Evolutionary conservation across 1,140 invertebrate species (phyloP), one percentile per base, ranked within the genome.

Genomic region (Drosophila pachea): DNA sequence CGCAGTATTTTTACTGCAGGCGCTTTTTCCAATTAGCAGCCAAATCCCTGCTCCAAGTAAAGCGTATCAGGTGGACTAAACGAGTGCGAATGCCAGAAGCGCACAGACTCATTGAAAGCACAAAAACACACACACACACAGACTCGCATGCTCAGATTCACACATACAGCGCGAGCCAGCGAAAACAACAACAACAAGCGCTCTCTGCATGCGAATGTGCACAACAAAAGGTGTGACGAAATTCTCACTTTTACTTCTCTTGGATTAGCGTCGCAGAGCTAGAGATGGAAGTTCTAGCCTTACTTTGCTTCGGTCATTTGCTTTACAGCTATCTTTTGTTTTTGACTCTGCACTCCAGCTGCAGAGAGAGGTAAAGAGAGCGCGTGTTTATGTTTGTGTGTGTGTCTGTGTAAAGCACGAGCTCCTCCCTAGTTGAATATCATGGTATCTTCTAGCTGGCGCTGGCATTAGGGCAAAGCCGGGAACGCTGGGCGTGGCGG

Each of bases 21-120:
- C 61, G 22, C 66, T 60, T 67, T 67, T 61, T 62, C 43, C 64
- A 72, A 68, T 72, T 72, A 68, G 58, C 52, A 42, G 43, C 36
- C 48, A 35, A 47, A 72, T 22, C 22, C 22, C 22, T 22, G 22
- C 22, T 22, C 22, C 22, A 22, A 22, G 22, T 22, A 22, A 22
- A 3, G 22, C 22, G 22, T 22, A 22, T 22, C 22, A 22, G 22
- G 22, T 22, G 22, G 22, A 22, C 22, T 22, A 3, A 22, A 22
- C 22, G 22, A 22, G 22, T 22, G 22, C 22, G 22, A 22, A 1
- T 22, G 22, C 22, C 22, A 22, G 22, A 22, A 22, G 22, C 22
- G 22, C 22, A 22, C 22, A 22, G 22, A 2, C 22, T 22, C 3
- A 22, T 3, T 22, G 22, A 22, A 22, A 22, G 22, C 22, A 53